Evolutionary conservation across 2,797 vertebrate genomes (phyloP).

Genomic region (Spheniscus humboldti): DNA sequence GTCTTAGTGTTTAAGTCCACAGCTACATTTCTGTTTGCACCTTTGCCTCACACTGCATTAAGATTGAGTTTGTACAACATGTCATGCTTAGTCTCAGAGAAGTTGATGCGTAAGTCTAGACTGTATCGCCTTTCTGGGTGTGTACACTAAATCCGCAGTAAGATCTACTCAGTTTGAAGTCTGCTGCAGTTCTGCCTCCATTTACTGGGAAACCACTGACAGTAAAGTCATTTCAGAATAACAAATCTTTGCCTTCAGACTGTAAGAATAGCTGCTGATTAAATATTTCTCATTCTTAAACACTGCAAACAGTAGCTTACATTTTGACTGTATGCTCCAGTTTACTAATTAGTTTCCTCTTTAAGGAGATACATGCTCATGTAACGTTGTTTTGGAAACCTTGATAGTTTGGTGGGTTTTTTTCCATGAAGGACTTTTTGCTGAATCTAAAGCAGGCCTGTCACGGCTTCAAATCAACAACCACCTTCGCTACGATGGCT

Average conservation of each 20-base stretch:
- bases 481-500: rapidly evolving
- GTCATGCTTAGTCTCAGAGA: background rate
- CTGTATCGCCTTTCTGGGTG: background rate
- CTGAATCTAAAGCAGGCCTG: background rate
- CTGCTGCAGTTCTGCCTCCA: background rate
- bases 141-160: background rate
- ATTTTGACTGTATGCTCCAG: background rate
- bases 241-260: background rate
- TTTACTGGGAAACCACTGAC: background rate
- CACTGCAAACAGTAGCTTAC: background rate
- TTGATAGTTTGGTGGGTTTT: background rate
- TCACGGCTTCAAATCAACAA: background rate
- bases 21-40: background rate
- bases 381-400: background rate
- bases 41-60: background rate
- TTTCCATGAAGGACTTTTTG: background rate
- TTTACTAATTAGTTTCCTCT: background rate
- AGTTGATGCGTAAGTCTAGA: background rate
- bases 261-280: background rate
- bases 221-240: background rate
- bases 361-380: background rate
- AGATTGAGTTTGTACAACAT: background rate
- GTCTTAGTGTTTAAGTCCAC: background rate
- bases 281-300: background rate
- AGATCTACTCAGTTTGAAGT: background rate